Conservation (phyloP, 2,113 vertebrate species). For the Chlorodrepanis virens region DNA sequence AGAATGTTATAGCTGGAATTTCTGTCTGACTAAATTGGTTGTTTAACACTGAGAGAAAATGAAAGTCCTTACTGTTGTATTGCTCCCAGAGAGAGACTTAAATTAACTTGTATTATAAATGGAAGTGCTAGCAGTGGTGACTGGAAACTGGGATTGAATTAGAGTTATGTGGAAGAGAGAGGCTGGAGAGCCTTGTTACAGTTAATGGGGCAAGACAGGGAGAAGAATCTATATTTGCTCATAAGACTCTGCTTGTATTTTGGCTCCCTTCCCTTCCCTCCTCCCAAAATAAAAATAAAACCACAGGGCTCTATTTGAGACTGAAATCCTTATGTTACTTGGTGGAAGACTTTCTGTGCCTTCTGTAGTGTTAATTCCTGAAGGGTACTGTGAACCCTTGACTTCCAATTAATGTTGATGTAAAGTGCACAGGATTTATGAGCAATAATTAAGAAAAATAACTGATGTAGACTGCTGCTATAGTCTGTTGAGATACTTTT, state of each 20-base stretch:
- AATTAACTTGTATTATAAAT: not conserved
- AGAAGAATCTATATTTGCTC: not conserved
- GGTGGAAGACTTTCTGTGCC: not conserved
- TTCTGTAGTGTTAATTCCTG: not conserved
- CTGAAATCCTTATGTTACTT: not conserved
- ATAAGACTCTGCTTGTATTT: not conserved
- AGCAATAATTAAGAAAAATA: not conserved
- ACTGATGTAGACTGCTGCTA: not conserved
- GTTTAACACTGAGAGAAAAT: not conserved
- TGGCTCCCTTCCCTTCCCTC: not conserved
- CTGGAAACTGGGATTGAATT: not conserved
- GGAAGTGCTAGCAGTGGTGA: not conserved
- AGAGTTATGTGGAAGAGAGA: not conserved
- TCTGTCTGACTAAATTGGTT: not conserved
- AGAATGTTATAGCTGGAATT: not conserved
- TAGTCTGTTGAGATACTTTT: not conserved
- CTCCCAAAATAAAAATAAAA: not conserved
- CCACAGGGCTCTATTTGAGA: not conserved
- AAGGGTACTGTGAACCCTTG: not conserved
- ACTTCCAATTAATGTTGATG: constrained; percentile 1
- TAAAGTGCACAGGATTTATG: not conserved
- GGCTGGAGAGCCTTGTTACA: not conserved
- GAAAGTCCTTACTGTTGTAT: not conserved
- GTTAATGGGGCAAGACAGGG: not conserved
- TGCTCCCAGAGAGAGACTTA: not conserved